Evolutionary conservation across 2,797 vertebrate species (phyloP), one percentile per base, ranked within the genome.

Genomic region (Catamblyrhynchus diadema): DNA sequence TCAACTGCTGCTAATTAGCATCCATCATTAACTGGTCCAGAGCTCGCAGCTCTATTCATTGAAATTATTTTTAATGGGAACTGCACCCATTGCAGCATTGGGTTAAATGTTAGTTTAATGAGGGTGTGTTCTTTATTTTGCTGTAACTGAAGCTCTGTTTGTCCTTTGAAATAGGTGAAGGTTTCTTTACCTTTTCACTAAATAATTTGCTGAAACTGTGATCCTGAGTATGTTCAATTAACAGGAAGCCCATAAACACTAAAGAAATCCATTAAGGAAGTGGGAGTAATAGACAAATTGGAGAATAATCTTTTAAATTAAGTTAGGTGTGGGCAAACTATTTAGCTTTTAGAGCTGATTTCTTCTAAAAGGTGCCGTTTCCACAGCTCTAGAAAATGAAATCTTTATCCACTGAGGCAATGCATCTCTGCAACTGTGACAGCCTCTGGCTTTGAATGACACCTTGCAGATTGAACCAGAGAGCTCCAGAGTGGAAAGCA

Each of bases 71-170:
- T 88, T 95, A 95, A 93, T 92, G 57, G 92, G 60, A 96, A 86
- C 64, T 88, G 89, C 19, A 44, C 27, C 57, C 53, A 39, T 66
- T 93, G 79, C 6, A 65, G 90, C 83, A 81, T 32, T 47, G 77
- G 67, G 67, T 95, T 97, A 97, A 97, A 97, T 95, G 67, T 70
- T 86, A 93, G 59, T 79, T 95, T 97, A 96, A 96, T 65, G 65
- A 97, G 81, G 77, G 9, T 67, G 16, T 93, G 60, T 93, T 96
- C 78, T 53, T 95, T 96, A 91, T 94, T 95, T 77, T 80, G 48
- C 92, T 73, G 81, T 93, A 96, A 90, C 79, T 81, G 90, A 94
- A 90, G 21, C 37, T 54, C 57, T 92, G 51, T 32, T 89, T 53
- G 30, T 75, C 71, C 45, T n/a, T 61, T 93, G 77, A 92, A 75